Evolutionary conservation across 2,888 invertebrate genomes (phyloP).

Genomic region (Antheraea yamamai): DNA sequence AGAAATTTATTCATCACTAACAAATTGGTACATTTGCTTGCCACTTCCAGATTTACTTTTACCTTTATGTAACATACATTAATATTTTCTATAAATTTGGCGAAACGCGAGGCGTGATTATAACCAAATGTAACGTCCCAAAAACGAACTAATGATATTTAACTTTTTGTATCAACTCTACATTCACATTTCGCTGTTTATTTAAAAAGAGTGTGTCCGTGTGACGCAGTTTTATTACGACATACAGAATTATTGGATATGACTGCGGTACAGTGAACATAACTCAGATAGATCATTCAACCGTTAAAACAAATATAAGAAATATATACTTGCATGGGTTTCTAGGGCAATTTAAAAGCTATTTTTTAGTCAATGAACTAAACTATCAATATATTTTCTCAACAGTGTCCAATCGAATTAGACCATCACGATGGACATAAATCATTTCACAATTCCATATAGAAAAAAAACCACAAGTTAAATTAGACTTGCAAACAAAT

Average conservation of each 20-base stretch:
- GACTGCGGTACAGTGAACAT: not conserved
- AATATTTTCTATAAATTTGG: not conserved
- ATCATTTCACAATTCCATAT: too few species aligned
- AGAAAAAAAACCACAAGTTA: too few species aligned
- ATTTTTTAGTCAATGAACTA: not conserved
- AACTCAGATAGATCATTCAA: not conserved
- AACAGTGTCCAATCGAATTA: not conserved
- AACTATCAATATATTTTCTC: not conserved
- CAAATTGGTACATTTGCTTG: not conserved
- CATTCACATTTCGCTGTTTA: conserved; percentile 9
- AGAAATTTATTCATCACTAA: not conserved
- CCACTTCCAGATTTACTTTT: conserved; percentile 15
- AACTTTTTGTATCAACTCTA: conserved; percentile 11
- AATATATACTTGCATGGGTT: not conserved
- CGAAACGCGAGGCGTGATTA: not conserved
- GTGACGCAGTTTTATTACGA: not conserved
- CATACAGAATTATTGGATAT: not conserved
- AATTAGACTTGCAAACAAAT: too few species aligned
- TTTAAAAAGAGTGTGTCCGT: conserved; percentile 5
- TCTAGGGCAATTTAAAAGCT: not conserved
- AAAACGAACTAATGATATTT: conserved; percentile 10
- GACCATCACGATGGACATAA: too few species aligned
- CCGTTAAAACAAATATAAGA: not conserved
- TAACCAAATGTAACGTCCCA: conserved; percentile 2
- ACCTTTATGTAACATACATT: not conserved